phyloP scores from a whole-genome alignment of 2,113 vertebrate species.

The Rousettus leschenaultii region DNA sequence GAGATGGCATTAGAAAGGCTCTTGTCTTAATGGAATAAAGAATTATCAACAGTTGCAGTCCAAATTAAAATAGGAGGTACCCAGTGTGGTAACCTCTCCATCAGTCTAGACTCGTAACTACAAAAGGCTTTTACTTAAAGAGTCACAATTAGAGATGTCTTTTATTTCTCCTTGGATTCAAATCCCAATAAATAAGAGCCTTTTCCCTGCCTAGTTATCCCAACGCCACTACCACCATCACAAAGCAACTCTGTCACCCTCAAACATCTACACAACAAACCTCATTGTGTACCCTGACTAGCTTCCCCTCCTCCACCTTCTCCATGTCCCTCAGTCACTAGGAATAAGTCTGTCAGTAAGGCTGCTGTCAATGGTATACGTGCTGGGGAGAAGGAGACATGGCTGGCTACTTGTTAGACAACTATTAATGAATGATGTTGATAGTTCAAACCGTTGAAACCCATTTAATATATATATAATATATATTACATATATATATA shows the following conservation, averaged over 20 bases:
- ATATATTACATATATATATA: no score
- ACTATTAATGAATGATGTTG: neutral
- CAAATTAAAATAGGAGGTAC: neutral
- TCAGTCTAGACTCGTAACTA: neutral
- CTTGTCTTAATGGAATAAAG: neutral
- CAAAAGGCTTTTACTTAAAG: neutral
- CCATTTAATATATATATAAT: neutral
- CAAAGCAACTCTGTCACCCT: conserved; percentile 33
- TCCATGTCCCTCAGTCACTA: neutral
- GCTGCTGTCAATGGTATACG: neutral
- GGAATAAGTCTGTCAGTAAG: neutral
- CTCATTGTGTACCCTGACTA: neutral
- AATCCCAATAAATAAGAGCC: neutral
- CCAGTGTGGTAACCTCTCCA: neutral
- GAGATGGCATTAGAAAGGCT: neutral
- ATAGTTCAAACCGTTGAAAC: neutral
- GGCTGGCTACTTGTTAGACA: neutral
- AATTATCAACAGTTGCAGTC: neutral
- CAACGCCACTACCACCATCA: neutral
- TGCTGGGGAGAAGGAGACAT: neutral
- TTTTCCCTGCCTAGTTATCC: neutral
- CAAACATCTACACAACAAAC: neutral
- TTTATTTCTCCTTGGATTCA: conserved; percentile 26
- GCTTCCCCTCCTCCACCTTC: neutral
- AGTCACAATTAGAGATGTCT: conserved; percentile 5